A percentile compares a stretch with the other conserved stretches of the same genome.
These are phyloP conservation scores for Bubo blakistoni DNA, from an alignment of 2,113 vertebrate species.

Conservation along the genomic window DNA sequence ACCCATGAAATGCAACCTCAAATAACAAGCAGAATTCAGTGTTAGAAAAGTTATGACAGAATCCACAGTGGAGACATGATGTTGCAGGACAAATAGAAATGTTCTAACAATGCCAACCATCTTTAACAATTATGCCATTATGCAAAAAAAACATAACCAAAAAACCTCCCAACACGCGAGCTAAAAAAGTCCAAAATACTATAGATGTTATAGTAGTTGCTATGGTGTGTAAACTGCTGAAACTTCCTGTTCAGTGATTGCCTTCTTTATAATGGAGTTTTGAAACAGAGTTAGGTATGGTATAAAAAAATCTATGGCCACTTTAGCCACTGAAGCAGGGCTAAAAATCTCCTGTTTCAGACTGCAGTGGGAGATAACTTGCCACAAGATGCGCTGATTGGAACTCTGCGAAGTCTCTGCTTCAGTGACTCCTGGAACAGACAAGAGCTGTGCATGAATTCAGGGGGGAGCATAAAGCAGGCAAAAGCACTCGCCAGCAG, in stretches of 20 bases:
- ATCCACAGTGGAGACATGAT: not conserved
- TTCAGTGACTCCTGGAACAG: constrained; percentile 38
- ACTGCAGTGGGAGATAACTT: constrained; percentile 35
- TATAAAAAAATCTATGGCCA: not conserved
- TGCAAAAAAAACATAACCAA: not conserved
- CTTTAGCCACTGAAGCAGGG: constrained; percentile 24
- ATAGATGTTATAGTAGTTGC: not conserved
- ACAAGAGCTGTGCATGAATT: not conserved
- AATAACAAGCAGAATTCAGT: not conserved
- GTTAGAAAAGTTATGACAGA: not conserved
- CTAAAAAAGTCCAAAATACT: not conserved
- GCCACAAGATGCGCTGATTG: constrained; percentile 36
- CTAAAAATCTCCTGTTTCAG: constrained; percentile 26
- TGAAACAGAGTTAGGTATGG: not conserved
- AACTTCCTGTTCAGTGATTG: not conserved
- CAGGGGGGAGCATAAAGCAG: not conserved
- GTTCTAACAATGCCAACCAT: not conserved
- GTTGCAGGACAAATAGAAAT: not conserved
- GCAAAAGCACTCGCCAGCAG: not conserved
- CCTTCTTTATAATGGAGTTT: not conserved
- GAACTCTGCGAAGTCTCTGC: constrained; percentile 28
- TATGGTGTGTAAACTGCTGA: not conserved
- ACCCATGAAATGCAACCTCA: not conserved
- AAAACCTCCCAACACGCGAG: accelerated
- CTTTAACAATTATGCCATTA: not conserved